These are phyloP conservation scores for Opisthocomus hoazin DNA, from an alignment of 2,113 vertebrate genomes.

Conservation along the genomic window DNA sequence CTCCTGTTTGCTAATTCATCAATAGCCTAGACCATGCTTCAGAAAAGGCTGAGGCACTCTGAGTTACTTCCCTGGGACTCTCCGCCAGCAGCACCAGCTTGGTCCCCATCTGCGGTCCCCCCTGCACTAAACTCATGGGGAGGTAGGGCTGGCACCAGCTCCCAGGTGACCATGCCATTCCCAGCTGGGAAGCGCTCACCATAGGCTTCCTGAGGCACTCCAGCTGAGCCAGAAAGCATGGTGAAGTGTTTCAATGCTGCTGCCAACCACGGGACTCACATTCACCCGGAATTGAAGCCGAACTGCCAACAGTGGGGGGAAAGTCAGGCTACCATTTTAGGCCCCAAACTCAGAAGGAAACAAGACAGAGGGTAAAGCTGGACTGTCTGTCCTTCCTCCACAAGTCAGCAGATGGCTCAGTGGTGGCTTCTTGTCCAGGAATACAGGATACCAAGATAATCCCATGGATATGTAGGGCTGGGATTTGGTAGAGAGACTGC, in stretches of 20 bases:
- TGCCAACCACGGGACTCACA: not conserved
- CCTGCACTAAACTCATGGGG: not conserved
- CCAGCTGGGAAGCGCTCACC: not conserved
- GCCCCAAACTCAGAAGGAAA: not conserved
- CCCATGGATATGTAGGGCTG: not conserved
- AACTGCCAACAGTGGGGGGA: not conserved
- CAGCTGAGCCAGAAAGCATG: not conserved
- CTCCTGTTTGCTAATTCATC: not conserved
- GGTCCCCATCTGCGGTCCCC: not conserved
- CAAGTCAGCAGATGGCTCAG: not conserved
- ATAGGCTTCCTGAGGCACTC: not conserved
- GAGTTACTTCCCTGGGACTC: not conserved
- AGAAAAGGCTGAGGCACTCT: not conserved
- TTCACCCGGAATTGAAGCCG: not conserved
- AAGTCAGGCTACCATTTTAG: not conserved
- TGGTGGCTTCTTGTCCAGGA: not conserved
- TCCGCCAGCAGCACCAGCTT: not conserved
- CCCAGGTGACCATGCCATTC: not conserved
- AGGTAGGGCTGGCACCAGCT: not conserved
- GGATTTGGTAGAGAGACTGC: not conserved
- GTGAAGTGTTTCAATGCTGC: not conserved
- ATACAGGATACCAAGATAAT: not conserved
- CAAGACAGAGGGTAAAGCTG: not conserved
- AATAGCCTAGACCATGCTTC: not conserved
- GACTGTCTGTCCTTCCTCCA: not conserved